A percentile compares a stretch with the other conserved stretches of the same genome.
Conservation (phyloP, 2,113 vertebrate genomes). For the Melierax canorus region DNA sequence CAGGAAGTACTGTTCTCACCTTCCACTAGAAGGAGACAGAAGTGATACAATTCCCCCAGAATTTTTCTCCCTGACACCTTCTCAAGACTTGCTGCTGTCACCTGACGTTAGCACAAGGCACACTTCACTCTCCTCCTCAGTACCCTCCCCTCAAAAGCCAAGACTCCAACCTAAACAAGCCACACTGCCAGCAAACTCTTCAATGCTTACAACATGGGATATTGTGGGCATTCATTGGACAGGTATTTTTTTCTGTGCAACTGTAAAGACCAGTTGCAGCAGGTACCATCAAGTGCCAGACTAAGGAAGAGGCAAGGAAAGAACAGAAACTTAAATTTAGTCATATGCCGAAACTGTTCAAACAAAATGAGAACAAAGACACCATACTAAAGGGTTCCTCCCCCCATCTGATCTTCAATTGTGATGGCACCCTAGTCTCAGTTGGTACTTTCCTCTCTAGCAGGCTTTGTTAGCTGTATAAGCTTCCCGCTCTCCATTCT, state of each 20-base stretch:
- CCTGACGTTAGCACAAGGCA: neutral
- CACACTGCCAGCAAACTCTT: neutral
- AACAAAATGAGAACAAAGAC: neutral
- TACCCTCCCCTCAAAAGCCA: neutral
- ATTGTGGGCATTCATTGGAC: rapidly evolving
- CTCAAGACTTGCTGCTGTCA: neutral
- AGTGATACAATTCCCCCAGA: neutral
- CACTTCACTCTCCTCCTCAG: neutral
- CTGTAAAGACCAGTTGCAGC: neutral
- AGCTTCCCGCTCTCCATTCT: neutral
- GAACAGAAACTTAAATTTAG: neutral
- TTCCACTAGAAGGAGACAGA: neutral
- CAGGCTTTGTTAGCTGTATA: neutral
- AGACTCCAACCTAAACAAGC: neutral
- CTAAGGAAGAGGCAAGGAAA: neutral
- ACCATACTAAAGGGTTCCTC: neutral
- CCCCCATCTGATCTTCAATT: neutral
- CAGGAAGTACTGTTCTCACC: neutral
- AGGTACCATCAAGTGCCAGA: neutral
- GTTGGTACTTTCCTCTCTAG: neutral
- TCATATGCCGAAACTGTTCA: neutral
- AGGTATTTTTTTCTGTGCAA: neutral
- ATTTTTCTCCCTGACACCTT: neutral
- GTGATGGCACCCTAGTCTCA: too few species aligned
- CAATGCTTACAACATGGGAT: neutral